Base-by-base conservation (phyloP, 1,140 invertebrate genomes). In the Caligus rogercresseyi region DNA sequence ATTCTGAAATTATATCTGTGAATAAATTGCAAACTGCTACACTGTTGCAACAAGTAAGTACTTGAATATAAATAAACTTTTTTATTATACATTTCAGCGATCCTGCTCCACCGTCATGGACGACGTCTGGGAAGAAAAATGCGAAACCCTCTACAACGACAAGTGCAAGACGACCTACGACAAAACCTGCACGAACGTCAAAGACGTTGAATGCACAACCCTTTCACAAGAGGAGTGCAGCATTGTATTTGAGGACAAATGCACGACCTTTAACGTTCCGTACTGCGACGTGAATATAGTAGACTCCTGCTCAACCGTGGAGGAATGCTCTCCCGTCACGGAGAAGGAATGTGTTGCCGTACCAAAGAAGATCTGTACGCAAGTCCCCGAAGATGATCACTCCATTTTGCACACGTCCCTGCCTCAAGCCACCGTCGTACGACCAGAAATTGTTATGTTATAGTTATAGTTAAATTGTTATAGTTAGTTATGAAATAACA, bases 121-220 rank as follows among this genome's bases (percentile, higher is more conserved):
- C 16, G 57, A 60, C 23, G 57, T 60, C 16, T 60, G 57, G 57
- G 57, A 60, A 25, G 57, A 60, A 16, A 60, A 60, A 31, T 60
- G 57, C 57, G n/a, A 43, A n/a, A 60, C 57, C 11, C n/a, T 26
- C 14, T 60, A 60, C 24, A 25, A 43, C 57, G 26, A 60, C 14
- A 25, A 25, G 11, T 60, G 57, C 16, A 1, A 25, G 11, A 60
- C 26, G 2, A 31, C 15, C 15, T 26, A 25, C 15, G 57, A 24
- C 11, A 25, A 25, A 3, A 31, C 18, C 7, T 60, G 57, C 26
- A n/a, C 16, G 16, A 60, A n/a, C 20, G 57, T 60, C 18, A 60
- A 43, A 7, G 16, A 25, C 26, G 16, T 16, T 2, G 57, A 60
- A 26, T 60, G 57, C 24, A 3, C 26, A 15, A 25, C 57, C 57